Percentiles rank a stretch among this genome's conserved stretches.
Conservation (phyloP, 1,140 invertebrate species). For the Cyrtorhinus lividipennis region DNA sequence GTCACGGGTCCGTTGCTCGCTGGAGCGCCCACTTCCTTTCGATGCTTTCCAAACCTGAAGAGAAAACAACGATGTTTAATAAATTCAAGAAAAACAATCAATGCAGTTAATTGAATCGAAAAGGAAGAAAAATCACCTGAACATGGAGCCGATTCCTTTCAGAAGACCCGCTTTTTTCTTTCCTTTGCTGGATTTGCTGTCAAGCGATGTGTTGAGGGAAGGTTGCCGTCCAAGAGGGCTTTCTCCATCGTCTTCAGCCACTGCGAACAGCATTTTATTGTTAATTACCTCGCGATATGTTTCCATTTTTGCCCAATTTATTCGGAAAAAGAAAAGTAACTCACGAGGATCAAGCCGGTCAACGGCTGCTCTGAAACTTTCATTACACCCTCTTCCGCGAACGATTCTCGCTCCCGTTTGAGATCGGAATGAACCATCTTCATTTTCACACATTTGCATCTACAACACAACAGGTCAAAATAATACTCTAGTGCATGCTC, state of each 20-base stretch:
- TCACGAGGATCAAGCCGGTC: slow-evolving; percentile 30
- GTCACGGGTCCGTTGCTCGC: slow-evolving; percentile 7
- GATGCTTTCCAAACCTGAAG: slow-evolving; percentile 62
- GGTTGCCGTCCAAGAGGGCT: slow-evolving; percentile 43
- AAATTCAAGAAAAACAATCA: slow-evolving; percentile 7
- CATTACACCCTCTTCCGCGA: slow-evolving; percentile 54
- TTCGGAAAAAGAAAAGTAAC: too few relatives aligned
- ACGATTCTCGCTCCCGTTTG: slow-evolving; percentile 43
- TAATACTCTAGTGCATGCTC: too few relatives aligned
- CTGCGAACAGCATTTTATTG: too few relatives aligned
- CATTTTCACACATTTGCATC: slow-evolving; percentile 41
- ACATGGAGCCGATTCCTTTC: slow-evolving; percentile 67
- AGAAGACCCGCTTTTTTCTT: slow-evolving; percentile 58
- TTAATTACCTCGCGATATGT: too few relatives aligned
- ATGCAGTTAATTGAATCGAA: neutral
- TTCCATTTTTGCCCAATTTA: too few relatives aligned
- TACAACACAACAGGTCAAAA: too few relatives aligned
- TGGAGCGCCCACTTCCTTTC: slow-evolving; percentile 34
- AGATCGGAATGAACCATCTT: slow-evolving; percentile 31
- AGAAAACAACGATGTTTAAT: too few relatives aligned
- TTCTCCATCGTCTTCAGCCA: slow-evolving; percentile 30
- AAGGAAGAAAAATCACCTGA: slow-evolving; percentile 35
- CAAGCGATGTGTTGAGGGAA: slow-evolving; percentile 45
- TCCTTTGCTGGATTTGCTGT: slow-evolving; percentile 37
- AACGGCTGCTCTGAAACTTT: slow-evolving; percentile 62